Evolutionary conservation across 1,140 invertebrate genomes (phyloP).

Genomic region (Musca domestica): DNA sequence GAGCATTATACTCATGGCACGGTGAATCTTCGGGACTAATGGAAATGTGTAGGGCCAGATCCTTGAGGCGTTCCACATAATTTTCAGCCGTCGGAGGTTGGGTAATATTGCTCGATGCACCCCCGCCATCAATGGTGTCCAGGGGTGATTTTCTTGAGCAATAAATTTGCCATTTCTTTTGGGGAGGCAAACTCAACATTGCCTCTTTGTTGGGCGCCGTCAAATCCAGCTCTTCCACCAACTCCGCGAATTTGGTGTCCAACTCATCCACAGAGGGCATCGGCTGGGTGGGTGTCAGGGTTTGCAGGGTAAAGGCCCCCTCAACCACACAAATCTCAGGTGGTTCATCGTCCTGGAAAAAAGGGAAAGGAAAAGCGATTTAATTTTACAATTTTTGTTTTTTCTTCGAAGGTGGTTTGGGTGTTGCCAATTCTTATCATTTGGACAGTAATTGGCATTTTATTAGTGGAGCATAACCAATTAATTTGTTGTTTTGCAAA

Average conservation of each 20-base stretch:
- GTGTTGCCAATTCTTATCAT: background rate
- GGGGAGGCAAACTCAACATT: slow-evolving; percentile 85
- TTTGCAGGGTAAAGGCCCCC: slow-evolving; percentile 79
- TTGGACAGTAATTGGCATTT: slow-evolving; percentile 3
- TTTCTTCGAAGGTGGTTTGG: background rate
- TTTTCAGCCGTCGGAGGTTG: slow-evolving; percentile 79
- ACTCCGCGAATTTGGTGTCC: slow-evolving; percentile 89
- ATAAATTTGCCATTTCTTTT: slow-evolving; percentile 98
- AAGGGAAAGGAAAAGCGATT: background rate
- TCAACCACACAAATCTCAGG: slow-evolving; percentile 89
- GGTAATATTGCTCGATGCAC: slow-evolving; percentile 58
- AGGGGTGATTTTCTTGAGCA: slow-evolving; percentile 80
- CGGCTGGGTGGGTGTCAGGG: slow-evolving; percentile 80
- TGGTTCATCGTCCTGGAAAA: slow-evolving; percentile 77
- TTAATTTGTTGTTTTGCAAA: slow-evolving; percentile 15
- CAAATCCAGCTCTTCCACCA: slow-evolving; percentile 91
- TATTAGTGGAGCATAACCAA: slow-evolving; percentile 19
- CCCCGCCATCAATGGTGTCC: slow-evolving; percentile 57
- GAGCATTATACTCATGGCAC: slow-evolving; percentile 54
- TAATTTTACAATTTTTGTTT: background rate
- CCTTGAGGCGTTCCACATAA: slow-evolving; percentile 80
- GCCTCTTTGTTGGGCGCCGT: slow-evolving; percentile 89
- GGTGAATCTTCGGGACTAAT: slow-evolving; percentile 48
- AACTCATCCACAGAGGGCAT: slow-evolving; percentile 91
- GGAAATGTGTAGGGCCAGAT: slow-evolving; percentile 62